phyloP scores from a whole-genome alignment of 2,113 vertebrate species.

The Chlorocebus sabaeus region DNA sequence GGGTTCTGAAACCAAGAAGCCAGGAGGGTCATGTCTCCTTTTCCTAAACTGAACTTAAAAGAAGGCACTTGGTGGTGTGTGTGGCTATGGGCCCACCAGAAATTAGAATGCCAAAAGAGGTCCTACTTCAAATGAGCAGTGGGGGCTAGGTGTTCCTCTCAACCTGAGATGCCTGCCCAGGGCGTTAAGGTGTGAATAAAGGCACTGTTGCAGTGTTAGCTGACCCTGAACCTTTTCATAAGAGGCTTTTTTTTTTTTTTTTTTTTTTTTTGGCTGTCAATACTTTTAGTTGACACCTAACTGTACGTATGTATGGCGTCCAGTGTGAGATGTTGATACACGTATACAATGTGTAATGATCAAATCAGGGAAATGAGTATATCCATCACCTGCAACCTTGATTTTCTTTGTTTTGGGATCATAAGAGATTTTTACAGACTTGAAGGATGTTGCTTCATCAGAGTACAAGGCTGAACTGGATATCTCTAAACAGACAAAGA shows the following conservation, averaged over 20 bases:
- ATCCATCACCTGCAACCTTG: neutral
- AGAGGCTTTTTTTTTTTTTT: neutral
- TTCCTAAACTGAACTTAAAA: neutral
- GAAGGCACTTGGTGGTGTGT: accelerated
- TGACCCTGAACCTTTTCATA: neutral
- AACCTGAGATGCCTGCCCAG: neutral
- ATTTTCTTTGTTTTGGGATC: neutral
- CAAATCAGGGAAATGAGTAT: neutral
- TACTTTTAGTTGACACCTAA: neutral
- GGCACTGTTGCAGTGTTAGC: neutral
- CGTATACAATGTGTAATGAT: neutral
- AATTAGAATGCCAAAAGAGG: neutral
- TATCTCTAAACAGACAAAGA: neutral
- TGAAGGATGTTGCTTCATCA: neutral
- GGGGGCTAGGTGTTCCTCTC: too few species aligned
- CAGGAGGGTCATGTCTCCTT: accelerated
- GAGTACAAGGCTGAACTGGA: neutral
- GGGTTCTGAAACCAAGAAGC: neutral
- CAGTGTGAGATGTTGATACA: neutral
- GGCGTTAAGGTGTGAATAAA: too few species aligned
- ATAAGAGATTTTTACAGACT: neutral
- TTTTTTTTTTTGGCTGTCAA: neutral
- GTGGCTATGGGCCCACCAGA: accelerated
- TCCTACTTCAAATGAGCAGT: too few species aligned
- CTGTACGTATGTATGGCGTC: neutral